Percentiles rank a stretch among this genome's conserved stretches.
Conservation (phyloP, 2,888 invertebrate genomes). For the Metallyticus violacea region DNA sequence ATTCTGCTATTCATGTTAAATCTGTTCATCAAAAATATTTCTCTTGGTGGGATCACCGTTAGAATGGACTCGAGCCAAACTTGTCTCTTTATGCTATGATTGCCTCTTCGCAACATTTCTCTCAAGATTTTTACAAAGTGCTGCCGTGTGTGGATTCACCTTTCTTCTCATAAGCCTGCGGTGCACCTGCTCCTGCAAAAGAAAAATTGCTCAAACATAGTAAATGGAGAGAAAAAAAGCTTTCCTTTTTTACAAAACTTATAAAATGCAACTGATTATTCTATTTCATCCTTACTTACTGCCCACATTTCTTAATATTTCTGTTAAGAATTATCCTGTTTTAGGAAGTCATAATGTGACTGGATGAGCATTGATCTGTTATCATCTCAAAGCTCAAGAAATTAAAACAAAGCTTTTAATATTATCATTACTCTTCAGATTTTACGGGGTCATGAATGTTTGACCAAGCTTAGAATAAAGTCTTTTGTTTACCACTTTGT, state of each 20-base stretch:
- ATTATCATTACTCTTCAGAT: too few species aligned
- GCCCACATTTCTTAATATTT: too few species aligned
- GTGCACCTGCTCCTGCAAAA: background rate
- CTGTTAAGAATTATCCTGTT: too few species aligned
- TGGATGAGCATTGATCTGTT: too few species aligned
- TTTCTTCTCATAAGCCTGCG: background rate
- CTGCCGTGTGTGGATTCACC: background rate
- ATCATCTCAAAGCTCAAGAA: too few species aligned
- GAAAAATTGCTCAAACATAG: background rate
- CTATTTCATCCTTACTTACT: too few species aligned
- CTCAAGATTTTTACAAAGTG: background rate
- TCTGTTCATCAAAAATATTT: background rate
- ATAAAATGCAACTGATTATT: background rate
- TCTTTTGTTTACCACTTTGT: too few species aligned
- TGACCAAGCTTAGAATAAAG: too few species aligned
- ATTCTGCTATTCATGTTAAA: background rate
- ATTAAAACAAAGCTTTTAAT: too few species aligned
- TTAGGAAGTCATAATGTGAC: too few species aligned
- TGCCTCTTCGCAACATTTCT: background rate
- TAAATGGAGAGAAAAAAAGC: background rate
- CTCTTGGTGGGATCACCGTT: background rate
- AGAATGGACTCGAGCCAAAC: background rate
- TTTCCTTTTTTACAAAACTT: background rate
- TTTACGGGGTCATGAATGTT: too few species aligned
- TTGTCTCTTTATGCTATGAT: background rate